Evolutionary conservation across 2,113 vertebrate species (phyloP).

Genomic region (Stegostoma tigrinum): DNA sequence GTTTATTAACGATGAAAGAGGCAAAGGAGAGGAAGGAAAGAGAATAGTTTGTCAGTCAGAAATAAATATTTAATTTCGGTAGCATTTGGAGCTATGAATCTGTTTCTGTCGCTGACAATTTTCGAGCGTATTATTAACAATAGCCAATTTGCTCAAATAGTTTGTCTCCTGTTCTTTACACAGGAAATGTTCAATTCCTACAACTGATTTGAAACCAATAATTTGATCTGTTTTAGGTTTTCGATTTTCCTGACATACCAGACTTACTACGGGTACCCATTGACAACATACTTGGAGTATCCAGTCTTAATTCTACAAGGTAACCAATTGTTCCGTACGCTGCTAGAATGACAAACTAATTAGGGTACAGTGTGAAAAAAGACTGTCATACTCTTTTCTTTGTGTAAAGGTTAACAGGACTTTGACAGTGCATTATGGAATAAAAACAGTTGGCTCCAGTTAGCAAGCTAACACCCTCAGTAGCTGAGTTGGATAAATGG

Average conservation of each 20-base stretch:
- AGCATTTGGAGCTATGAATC: background rate
- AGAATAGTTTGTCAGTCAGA: background rate
- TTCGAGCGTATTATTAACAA: background rate
- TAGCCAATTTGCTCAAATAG: background rate
- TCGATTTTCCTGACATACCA: constrained; percentile 89
- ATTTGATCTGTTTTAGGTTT: constrained; percentile 57
- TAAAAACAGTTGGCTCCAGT: background rate
- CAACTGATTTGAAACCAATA: constrained; percentile 23
- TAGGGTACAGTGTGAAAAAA: background rate
- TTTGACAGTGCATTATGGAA: background rate
- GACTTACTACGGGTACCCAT: constrained; percentile 79
- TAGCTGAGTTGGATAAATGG: background rate
- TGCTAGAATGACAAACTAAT: background rate
- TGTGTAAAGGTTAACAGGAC: background rate
- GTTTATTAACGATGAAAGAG: background rate
- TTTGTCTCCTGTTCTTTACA: background rate
- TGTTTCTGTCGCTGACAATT: background rate
- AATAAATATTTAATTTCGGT: background rate
- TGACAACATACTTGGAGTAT: constrained; percentile 83
- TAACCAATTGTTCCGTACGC: constrained; percentile 46
- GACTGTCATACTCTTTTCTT: background rate
- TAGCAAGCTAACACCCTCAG: background rate
- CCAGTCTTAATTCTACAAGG: constrained; percentile 89
- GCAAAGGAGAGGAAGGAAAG: background rate
- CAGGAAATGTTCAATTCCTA: background rate